Evolutionary conservation across 2,888 invertebrate species (phyloP), one percentile per base, ranked within the genome.

Genomic region (Lasioglossum lativentre): DNA sequence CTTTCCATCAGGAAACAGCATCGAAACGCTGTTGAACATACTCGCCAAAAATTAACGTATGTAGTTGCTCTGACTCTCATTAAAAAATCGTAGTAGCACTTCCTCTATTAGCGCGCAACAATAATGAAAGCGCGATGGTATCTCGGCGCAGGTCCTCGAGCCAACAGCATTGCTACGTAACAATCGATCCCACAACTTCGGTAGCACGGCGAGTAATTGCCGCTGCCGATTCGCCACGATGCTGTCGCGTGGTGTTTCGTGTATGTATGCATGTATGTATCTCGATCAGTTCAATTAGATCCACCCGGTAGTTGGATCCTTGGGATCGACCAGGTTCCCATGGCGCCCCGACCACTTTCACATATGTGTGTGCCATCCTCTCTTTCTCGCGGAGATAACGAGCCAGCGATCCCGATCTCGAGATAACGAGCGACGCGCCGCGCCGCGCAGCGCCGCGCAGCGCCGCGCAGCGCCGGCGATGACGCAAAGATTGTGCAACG

Each of bases 261-360:
- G 27, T 30, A 6, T 19, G 10, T 16, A 19, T 16, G 19, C 6
- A 14, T 16, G 14, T 19, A 8, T 30, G 34, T 16, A 34, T 19
- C 66, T 34, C 40, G 38, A 75, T 75, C 59, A 30, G 42, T 68
- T 68, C 47, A 68, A 68, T 76, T 66, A 68, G 45, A 76, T 66
- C 66, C 45, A 45, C 45, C 68, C 66, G 66, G 72, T 27, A 45
- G 30, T 47, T 72, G 23, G 16, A 27, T 66, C 66, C 68, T 76
- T 45, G 52, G 38, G 68, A 70, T 19, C 47, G 47, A 23, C 80
- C 16, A 19, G 52, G 23, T 80, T 63, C 75, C 71, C 78, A 76
- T 76, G 77, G 1, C 59, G 30, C 56, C 71, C n/a, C 38, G 40
- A 71, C 59, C 42, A 84, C 87, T 88, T 88, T 88, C 82, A 80